These are phyloP conservation scores for Conus betulinus DNA, from an alignment of 1,140 invertebrate genomes.

Conservation along the genomic window DNA sequence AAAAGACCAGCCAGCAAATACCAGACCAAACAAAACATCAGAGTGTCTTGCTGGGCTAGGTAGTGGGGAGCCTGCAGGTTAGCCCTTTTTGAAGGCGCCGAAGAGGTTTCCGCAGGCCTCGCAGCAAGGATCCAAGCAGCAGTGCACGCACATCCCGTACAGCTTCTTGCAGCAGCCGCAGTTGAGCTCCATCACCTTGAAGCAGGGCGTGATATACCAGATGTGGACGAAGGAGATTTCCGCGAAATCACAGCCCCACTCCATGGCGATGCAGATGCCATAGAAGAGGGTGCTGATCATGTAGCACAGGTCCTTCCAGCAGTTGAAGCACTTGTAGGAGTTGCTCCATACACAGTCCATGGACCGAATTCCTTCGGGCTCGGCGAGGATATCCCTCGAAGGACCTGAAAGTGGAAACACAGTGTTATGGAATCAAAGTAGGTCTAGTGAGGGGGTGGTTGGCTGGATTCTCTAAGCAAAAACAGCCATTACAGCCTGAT, in stretches of 20 bases:
- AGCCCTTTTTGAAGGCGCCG: conserved; percentile 53
- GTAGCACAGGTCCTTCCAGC: conserved; percentile 85
- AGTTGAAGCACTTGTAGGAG: conserved; percentile 83
- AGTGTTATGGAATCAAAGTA: too few relatives aligned
- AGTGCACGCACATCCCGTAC: conserved; percentile 78
- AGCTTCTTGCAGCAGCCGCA: conserved; percentile 81
- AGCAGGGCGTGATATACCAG: conserved; percentile 71
- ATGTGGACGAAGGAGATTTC: conserved; percentile 81
- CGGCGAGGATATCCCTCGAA: conserved; percentile 88
- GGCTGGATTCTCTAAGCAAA: too few relatives aligned
- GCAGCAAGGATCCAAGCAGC: conserved; percentile 56
- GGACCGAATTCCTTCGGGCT: conserved; percentile 84
- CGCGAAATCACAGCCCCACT: conserved; percentile 84
- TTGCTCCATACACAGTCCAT: conserved; percentile 86
- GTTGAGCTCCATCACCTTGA: conserved; percentile 77
- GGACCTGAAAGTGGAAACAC: too few relatives aligned
- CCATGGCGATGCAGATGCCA: conserved; percentile 79
- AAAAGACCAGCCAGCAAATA: too few relatives aligned
- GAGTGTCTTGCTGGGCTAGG: too few relatives aligned
- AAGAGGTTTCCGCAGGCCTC: conserved; percentile 55
- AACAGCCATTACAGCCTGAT: too few relatives aligned
- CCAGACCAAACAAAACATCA: too few relatives aligned
- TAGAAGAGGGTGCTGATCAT: conserved; percentile 81
- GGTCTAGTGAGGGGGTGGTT: too few relatives aligned
- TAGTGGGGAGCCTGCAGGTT: too few relatives aligned